These are phyloP conservation scores for Otolemur garnettii DNA, from an alignment of 2,113 vertebrate genomes.

Conservation along the genomic window DNA sequence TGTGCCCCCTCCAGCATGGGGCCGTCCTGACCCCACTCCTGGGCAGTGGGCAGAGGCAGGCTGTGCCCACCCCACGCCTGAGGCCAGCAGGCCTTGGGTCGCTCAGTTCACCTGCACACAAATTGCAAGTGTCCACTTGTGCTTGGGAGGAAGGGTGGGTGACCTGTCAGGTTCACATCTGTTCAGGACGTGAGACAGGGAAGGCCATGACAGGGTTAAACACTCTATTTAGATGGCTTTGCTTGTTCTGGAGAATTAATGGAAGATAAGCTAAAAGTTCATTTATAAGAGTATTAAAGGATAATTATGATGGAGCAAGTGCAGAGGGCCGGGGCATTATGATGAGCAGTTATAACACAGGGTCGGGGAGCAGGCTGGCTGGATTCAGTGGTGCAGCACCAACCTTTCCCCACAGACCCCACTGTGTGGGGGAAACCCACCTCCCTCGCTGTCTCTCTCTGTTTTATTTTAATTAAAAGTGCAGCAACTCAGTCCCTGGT, in stretches of 20 bases:
- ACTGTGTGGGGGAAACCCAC: background rate
- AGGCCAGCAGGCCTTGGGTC: background rate
- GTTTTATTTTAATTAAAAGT: constrained; percentile 75
- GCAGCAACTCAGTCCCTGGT: constrained; percentile 45
- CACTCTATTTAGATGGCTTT: constrained; percentile 89
- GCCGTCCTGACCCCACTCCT: background rate
- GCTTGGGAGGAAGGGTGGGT: background rate
- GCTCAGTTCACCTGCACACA: too few relatives aligned
- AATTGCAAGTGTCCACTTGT: background rate
- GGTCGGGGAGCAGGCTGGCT: constrained; percentile 86
- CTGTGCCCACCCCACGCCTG: background rate
- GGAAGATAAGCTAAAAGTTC: constrained; percentile 93
- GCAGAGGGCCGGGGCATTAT: constrained; percentile 90
- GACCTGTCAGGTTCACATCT: background rate
- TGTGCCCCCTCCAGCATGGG: too few relatives aligned
- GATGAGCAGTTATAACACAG: constrained; percentile 87
- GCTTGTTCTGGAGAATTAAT: constrained; percentile 91
- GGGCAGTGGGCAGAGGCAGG: background rate
- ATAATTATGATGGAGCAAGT: constrained; percentile 93
- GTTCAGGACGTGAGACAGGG: background rate
- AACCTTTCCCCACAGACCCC: constrained; percentile 68
- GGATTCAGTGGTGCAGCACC: constrained; percentile 72
- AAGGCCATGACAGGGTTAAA: constrained; percentile 87
- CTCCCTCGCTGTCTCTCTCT: background rate
- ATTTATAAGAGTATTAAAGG: constrained; percentile 94